Percentiles rank a stretch among this genome's conserved stretches.
Conservation (phyloP, 1,140 invertebrate genomes). For the Eumeta japonica region DNA sequence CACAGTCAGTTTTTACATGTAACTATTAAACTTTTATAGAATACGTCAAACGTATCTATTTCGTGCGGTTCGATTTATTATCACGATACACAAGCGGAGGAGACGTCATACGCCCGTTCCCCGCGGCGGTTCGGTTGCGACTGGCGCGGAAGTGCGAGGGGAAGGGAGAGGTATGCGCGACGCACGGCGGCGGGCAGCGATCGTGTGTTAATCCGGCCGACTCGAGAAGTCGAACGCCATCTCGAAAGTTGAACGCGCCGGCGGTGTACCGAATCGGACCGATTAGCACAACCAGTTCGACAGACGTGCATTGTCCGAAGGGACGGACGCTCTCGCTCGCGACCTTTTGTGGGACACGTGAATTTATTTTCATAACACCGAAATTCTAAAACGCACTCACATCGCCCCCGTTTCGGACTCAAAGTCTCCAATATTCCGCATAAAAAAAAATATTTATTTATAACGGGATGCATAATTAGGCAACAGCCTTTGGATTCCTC, state of each 20-base stretch:
- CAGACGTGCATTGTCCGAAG: constrained; percentile 47
- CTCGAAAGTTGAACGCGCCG: constrained; percentile 18
- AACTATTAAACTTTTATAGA: constrained; percentile 39
- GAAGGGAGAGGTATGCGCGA: constrained; percentile 52
- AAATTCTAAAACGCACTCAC: no score
- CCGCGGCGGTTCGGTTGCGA: constrained; percentile 32
- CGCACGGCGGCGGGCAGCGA: constrained; percentile 46
- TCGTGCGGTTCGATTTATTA: no score
- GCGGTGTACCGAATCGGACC: constrained; percentile 14
- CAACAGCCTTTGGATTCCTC: no score
- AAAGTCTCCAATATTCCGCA: no score
- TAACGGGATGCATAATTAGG: no score
- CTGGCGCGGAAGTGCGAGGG: constrained; percentile 44
- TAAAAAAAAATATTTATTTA: no score
- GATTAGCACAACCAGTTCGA: constrained; percentile 48
- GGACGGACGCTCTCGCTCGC: constrained; percentile 41
- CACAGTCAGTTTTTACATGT: constrained; percentile 22
- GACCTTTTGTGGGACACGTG: constrained; percentile 28
- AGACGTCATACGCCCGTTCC: constrained; percentile 27
- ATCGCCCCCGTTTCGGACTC: no score
- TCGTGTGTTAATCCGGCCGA: constrained; percentile 26
- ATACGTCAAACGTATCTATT: constrained; percentile 38
- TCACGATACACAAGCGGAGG: constrained; percentile 16
- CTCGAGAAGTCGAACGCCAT: constrained; percentile 20
- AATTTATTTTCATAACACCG: no score